Conservation (phyloP, 2,797 vertebrate genomes). For the Microctenopoma steveboyesi region DNA sequence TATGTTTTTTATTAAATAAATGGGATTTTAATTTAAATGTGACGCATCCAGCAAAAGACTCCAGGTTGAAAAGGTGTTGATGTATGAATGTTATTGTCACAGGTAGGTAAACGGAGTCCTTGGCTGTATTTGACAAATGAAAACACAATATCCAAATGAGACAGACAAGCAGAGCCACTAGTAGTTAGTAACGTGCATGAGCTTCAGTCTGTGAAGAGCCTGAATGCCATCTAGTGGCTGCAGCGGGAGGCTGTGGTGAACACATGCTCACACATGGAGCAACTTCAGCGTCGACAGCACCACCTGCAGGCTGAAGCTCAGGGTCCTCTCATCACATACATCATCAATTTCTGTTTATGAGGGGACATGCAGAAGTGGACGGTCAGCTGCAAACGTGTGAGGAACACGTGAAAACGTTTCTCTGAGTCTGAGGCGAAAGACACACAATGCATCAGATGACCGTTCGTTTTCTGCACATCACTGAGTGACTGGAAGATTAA, state of each 20-base stretch:
- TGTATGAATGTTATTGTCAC: neutral
- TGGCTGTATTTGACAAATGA: conserved; percentile 16
- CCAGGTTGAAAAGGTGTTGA: neutral
- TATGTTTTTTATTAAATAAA: too few species aligned
- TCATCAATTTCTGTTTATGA: neutral
- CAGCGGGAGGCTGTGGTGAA: conserved; percentile 10
- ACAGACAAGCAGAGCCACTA: conserved; percentile 16
- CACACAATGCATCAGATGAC: too few species aligned
- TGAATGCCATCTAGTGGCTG: conserved; percentile 78
- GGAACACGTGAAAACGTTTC: too few species aligned
- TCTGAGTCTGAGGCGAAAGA: too few species aligned
- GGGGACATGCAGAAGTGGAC: neutral
- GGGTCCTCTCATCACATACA: neutral
- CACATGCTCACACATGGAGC: conserved; percentile 14
- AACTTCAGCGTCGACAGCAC: conserved; percentile 64
- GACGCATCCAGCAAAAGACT: too few species aligned
- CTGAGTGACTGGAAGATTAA: too few species aligned
- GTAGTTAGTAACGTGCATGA: neutral
- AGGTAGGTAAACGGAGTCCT: conserved; percentile 6
- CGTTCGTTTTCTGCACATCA: too few species aligned
- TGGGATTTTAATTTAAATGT: too few species aligned
- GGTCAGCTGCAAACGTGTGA: neutral
- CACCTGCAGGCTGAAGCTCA: conserved; percentile 59
- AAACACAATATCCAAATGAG: conserved; percentile 32
- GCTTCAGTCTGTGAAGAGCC: conserved; percentile 58